Percentiles rank a stretch among this genome's conserved stretches.
These are phyloP conservation scores for Capitulum mitella DNA, from an alignment of 2,888 invertebrate species.

Conservation along the genomic window DNA sequence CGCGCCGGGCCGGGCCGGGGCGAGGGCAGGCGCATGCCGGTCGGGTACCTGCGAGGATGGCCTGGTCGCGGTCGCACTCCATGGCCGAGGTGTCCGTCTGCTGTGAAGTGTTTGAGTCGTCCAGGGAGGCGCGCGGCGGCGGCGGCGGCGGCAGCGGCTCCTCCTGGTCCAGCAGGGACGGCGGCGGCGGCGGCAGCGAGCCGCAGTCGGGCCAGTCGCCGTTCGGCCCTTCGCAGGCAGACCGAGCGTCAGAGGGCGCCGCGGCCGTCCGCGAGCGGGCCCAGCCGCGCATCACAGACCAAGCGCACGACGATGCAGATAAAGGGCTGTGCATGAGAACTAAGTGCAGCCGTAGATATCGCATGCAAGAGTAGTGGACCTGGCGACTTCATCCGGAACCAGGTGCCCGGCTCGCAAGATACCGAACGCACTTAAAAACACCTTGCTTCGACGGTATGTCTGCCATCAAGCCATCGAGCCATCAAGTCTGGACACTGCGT, in stretches of 20 bases:
- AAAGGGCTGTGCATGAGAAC: background rate
- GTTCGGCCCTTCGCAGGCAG: background rate
- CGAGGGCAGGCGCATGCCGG: background rate
- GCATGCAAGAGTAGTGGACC: background rate
- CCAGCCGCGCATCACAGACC: background rate
- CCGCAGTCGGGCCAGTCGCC: constrained; percentile 17
- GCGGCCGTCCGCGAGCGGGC: background rate
- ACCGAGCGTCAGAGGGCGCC: background rate
- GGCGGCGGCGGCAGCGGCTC: constrained; percentile 24
- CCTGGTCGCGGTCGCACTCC: constrained; percentile 23
- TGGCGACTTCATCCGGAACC: no score
- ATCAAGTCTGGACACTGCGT: no score
- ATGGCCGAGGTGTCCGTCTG: constrained; percentile 23
- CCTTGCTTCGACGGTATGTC: no score
- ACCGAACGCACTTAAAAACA: no score
- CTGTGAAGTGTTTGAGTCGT: constrained; percentile 14
- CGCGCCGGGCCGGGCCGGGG: background rate
- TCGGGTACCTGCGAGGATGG: background rate
- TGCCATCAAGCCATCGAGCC: no score
- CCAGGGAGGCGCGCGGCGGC: constrained; percentile 1
- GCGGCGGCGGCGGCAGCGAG: constrained; percentile 16
- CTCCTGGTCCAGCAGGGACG: background rate
- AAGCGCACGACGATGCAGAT: background rate
- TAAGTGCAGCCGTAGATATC: background rate
- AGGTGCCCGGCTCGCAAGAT: no score